Conservation (phyloP, 1,140 invertebrate genomes). For the Zaprionus lachaisei region DNA sequence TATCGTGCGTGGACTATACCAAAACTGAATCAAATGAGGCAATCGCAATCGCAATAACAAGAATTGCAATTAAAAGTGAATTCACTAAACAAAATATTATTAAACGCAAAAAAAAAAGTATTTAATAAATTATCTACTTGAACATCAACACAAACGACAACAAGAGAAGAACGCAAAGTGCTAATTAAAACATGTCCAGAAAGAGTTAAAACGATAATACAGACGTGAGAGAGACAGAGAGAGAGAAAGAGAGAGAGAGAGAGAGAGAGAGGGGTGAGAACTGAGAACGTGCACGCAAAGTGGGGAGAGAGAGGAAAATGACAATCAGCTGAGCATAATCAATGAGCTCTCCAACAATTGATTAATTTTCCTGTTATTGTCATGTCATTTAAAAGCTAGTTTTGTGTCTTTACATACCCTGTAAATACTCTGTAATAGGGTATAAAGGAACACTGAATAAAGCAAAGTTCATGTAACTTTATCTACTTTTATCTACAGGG, state of each 20-base stretch:
- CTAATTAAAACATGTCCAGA: slow-evolving; percentile 33
- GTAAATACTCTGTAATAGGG: background rate
- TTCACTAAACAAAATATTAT: slow-evolving; percentile 26
- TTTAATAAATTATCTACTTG: slow-evolving; percentile 25
- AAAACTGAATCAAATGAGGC: slow-evolving; percentile 16
- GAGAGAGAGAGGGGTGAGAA: background rate
- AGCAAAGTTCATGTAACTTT: background rate
- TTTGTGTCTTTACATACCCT: background rate
- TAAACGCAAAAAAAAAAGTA: slow-evolving; percentile 35
- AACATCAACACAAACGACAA: slow-evolving; percentile 8
- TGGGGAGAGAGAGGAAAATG: background rate
- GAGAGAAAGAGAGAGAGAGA: background rate
- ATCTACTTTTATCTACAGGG: background rate
- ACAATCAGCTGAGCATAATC: slow-evolving; percentile 24
- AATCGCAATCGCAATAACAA: slow-evolving; percentile 34
- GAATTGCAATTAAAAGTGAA: slow-evolving; percentile 46
- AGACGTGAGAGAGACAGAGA: slow-evolving; percentile 3
- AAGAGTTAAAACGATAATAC: background rate
- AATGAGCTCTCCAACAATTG: background rate
- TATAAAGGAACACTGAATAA: background rate
- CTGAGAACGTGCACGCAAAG: background rate
- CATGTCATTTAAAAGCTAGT: background rate
- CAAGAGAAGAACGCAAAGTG: slow-evolving; percentile 14
- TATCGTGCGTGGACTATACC: background rate
- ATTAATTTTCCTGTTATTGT: background rate